Percentiles rank a stretch among this genome's conserved stretches.
These are phyloP conservation scores for Myrmecobius fasciatus DNA, from an alignment of 2,113 vertebrate species.

Conservation along the genomic window DNA sequence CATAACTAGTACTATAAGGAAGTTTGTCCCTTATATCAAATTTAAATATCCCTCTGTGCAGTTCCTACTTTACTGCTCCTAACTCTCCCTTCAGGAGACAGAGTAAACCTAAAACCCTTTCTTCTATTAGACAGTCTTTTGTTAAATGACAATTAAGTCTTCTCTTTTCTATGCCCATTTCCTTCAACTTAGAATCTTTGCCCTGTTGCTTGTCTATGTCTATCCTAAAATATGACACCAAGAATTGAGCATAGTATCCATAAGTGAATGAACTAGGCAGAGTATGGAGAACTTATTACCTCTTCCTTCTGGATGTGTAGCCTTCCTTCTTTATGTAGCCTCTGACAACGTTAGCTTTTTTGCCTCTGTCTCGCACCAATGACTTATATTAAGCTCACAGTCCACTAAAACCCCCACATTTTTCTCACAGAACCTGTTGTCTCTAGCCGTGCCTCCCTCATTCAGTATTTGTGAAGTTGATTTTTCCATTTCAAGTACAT, in stretches of 20 bases:
- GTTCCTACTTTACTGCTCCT: neutral
- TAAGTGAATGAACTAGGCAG: neutral
- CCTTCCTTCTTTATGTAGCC: neutral
- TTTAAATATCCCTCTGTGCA: neutral
- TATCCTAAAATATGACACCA: neutral
- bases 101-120: neutral
- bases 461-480: neutral
- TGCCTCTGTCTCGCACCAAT: neutral
- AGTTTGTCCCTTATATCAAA: neutral
- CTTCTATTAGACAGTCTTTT: neutral
- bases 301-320: neutral
- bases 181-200: neutral
- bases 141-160: neutral
- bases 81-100: neutral
- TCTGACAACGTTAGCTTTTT: neutral
- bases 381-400: neutral
- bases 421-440: neutral
- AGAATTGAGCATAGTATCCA: neutral
- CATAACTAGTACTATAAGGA: neutral
- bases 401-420: neutral
- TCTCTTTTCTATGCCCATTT: neutral
- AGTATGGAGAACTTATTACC: neutral
- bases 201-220: neutral
- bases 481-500: neutral
- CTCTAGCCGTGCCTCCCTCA: neutral